Percentiles rank a stretch among this genome's conserved stretches.
phyloP scores from a whole-genome alignment of 2,797 vertebrate genomes.

The Vipera latastei region DNA sequence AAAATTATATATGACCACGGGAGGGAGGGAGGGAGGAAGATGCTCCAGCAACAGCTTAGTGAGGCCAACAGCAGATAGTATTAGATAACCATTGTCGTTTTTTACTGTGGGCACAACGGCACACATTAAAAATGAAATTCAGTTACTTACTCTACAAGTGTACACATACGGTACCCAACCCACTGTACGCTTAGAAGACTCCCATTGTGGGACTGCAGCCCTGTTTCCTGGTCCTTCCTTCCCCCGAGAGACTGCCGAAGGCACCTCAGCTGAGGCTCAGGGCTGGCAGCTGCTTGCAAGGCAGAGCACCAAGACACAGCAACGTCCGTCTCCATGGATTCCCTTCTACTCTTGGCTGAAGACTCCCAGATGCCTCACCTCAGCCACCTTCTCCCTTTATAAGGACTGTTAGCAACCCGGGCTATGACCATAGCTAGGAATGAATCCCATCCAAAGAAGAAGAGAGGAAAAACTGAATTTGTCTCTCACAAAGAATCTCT shows the following conservation, averaged over 20 bases:
- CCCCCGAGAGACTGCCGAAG: not conserved
- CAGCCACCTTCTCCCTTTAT: not conserved
- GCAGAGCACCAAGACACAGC: not conserved
- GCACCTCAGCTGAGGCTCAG: not conserved
- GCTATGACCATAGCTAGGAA: not conserved
- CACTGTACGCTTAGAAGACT: not conserved
- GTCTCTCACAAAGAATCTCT: not conserved
- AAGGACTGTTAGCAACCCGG: not conserved
- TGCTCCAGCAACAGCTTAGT: not conserved
- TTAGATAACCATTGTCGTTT: too few species aligned
- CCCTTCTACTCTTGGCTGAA: not conserved
- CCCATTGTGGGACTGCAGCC: not conserved
- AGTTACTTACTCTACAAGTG: too few species aligned
- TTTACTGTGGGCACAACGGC: too few species aligned
- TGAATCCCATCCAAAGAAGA: not conserved
- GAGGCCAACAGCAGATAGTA: not conserved
- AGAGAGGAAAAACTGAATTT: not conserved
- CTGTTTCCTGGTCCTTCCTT: not conserved
- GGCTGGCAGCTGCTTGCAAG: not conserved
- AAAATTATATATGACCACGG: not conserved
- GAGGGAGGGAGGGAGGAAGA: not conserved
- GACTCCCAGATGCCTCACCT: not conserved
- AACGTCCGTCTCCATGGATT: not conserved
- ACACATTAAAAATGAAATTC: too few species aligned
- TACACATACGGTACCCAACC: not conserved